Evolutionary conservation across 2,797 vertebrate genomes (phyloP), one percentile per base, ranked within the genome.

Genomic region (Glossophaga mutica): DNA sequence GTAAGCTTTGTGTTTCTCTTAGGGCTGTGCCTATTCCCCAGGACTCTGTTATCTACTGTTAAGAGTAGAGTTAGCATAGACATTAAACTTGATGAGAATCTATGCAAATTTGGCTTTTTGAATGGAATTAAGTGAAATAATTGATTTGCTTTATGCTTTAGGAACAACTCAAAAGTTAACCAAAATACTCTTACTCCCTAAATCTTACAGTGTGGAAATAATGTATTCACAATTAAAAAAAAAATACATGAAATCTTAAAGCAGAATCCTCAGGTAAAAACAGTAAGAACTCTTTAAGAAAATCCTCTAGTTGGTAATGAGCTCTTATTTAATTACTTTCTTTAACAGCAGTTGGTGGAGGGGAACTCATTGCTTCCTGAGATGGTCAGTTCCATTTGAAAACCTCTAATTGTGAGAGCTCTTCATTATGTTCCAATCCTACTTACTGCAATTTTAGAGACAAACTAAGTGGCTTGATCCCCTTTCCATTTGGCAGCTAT

Each of bases 11-110:
- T 65, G 26, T 82, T 90, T 95, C 44, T 95, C 37, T 71, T 82
- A 73, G 59, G 22, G 73, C 77, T 81, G 37, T 29, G 90, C 2
- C 46, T 59, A 68, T 92, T 86, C 79, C 74, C 55, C 77, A 57
- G 19, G 32, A 83, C 18, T 90, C 70, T 73, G 16, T 55, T 87
- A 44, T 83, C 42, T 65, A 55, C n/a, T 62, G 5, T 44, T 74
- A 84, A 65, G 65, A 90, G 32, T 55, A 96, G 37, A 89, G 50
- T 78, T 89, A 91, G 22, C 48, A 4, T n/a, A 81, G 6, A 68
- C 37, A 91, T 84, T 81, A 94, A 94, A 84, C 42, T 93, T 91
- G 89, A 91, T 91, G 79, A 91, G 37, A 96, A 79, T 84, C 26
- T 94, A 94, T 46, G 67, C 16, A 94, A 93, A 96, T 93, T 87